Percentiles rank a stretch among this genome's conserved stretches.
These are phyloP conservation scores for Pavo muticus DNA, from an alignment of 2,113 vertebrate species.

Conservation along the genomic window DNA sequence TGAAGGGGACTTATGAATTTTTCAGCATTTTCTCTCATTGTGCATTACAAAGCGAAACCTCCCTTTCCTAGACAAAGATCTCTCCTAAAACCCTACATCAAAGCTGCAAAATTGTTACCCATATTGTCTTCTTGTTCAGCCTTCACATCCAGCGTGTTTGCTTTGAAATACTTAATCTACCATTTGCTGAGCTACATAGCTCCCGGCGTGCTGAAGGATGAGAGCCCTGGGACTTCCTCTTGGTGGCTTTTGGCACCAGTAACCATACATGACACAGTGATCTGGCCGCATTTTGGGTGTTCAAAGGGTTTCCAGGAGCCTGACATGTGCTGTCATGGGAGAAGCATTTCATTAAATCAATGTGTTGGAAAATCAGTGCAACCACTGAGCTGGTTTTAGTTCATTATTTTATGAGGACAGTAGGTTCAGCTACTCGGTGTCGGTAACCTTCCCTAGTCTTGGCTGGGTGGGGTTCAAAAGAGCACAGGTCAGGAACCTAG, in stretches of 20 bases:
- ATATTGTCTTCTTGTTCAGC: constrained; percentile 66
- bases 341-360: neutral
- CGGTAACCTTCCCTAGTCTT: neutral
- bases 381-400: neutral
- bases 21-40: constrained; percentile 76
- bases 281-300: neutral
- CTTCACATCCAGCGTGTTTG: constrained; percentile 59
- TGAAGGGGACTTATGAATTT: constrained; percentile 76
- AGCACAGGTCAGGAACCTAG: neutral
- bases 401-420: neutral
- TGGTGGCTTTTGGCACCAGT: constrained; percentile 15
- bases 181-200: constrained; percentile 56
- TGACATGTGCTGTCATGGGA: neutral
- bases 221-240: neutral
- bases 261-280: rapidly evolving
- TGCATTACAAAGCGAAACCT: constrained; percentile 64
- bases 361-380: neutral
- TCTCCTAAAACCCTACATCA: constrained; percentile 60
- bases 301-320: neutral
- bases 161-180: constrained; percentile 72
- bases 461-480: neutral
- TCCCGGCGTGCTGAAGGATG: constrained; percentile 5
- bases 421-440: neutral
- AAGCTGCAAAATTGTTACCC: constrained; percentile 64
- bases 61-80: constrained; percentile 37